Evolutionary conservation across 2,113 vertebrate species (phyloP).

Genomic region (Macrotus californicus): DNA sequence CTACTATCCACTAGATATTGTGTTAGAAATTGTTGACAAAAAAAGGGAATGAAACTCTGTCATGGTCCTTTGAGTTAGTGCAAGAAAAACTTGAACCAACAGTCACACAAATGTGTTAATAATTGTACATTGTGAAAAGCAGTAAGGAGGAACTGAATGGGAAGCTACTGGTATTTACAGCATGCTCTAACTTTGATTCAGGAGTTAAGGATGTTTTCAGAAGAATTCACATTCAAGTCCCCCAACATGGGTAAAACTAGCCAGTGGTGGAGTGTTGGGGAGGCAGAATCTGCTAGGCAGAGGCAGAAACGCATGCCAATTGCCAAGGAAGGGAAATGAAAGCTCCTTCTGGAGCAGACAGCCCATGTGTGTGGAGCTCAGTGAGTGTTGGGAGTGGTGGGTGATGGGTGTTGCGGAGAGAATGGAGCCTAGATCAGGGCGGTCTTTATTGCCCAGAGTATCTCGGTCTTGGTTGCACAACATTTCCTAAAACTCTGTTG

Average conservation of each 20-base stretch:
- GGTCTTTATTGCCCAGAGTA: neutral
- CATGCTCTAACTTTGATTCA: neutral
- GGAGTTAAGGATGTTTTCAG: neutral
- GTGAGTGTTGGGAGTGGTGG: neutral
- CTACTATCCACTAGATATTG: neutral
- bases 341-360: neutral
- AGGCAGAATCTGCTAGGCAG: neutral
- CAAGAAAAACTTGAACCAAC: neutral
- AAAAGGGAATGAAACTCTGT: neutral
- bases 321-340: neutral
- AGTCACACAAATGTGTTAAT: neutral
- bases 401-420: neutral
- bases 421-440: neutral
- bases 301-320: neutral
- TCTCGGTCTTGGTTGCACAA: neutral
- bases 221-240: neutral
- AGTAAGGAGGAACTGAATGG: neutral
- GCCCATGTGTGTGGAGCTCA: neutral
- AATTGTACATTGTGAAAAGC: neutral
- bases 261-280: neutral
- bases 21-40: neutral
- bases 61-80: neutral
- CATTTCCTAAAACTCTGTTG: neutral
- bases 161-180: neutral
- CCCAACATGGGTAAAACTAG: neutral